Base-by-base conservation (phyloP, 1,140 invertebrate genomes). In the Zaprionus taronus region DNA sequence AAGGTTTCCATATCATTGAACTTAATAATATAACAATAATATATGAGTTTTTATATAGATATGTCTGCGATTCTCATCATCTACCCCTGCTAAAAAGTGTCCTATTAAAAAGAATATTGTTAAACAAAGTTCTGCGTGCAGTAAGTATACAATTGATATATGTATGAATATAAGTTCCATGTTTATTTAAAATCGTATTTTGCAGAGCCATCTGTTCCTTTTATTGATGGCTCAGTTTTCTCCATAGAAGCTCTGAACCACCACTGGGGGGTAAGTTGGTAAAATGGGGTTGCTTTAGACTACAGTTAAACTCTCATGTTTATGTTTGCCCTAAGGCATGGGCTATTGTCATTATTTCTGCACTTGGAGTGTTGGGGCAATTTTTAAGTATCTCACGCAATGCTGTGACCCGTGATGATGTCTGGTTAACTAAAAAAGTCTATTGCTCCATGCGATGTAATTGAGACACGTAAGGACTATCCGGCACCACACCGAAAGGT, bases 181-280 rank as follows among this genome's bases (percentile, higher is more conserved):
- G n/a, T 17, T 47, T 4, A 3, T n/a, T 47, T 9, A 47, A 47
- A 6, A 22, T 58, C 7, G 20, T 31, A 4, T 26, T 58, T 72
- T 51, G 11, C n/a, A 72, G 70, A 66, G 20, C 62, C 70, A 7
- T 11, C 22, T 2, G 70, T 72, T 12, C 70, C 70, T n/a, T 72
- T 47, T 47, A 47, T 4, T 15, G 53, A 28, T 58, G 22, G 62
- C 34, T 4, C 26, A 26, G 31, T 72, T 0, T 58, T 72, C 2
- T 72, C 70, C 4, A 15, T 1, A 2, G 4, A 6, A 5, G 70
- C 70, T 4, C 1, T 72, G 22, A 58, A 38, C 1, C 62, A 66
- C 28, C 38, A 72, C 6, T 72, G 38, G 55, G 70, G 70, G 51
- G 70, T 72, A 72, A 72, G 62, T 71, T 6, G 11, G 2, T 34